A percentile compares a stretch with the other conserved stretches of the same genome.
Conservation (phyloP, 2,797 vertebrate species). For the Rachycentron canadum region DNA sequence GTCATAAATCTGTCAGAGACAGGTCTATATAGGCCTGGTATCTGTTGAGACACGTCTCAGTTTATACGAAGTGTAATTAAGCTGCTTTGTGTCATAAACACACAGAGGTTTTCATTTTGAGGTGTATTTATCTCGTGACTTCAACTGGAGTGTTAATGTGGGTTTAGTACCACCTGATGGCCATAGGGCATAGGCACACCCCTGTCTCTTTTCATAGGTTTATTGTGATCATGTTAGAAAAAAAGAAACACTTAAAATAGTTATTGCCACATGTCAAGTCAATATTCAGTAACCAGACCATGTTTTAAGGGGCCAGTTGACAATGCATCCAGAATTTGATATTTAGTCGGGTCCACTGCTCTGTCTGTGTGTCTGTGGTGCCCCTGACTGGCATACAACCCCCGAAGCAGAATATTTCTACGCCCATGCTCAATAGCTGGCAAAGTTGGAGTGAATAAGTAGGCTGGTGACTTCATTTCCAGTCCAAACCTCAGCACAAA, state of each 20-base stretch:
- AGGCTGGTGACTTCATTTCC: too few species aligned
- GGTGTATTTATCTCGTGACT: too few species aligned
- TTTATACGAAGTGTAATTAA: background rate
- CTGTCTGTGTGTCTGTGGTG: background rate
- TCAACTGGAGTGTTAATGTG: background rate
- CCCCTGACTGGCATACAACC: background rate
- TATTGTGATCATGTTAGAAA: background rate
- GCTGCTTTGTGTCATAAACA: background rate
- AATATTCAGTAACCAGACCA: too few species aligned
- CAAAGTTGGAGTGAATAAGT: too few species aligned
- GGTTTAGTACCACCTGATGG: slow-evolving; percentile 7
- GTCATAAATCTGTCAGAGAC: background rate
- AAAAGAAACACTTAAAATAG: too few species aligned
- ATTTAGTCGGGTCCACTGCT: background rate
- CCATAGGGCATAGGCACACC: background rate
- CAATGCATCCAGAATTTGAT: background rate
- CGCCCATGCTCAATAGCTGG: background rate
- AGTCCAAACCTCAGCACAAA: too few species aligned
- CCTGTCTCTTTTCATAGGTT: background rate
- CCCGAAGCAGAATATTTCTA: background rate
- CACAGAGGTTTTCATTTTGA: background rate
- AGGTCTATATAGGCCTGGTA: background rate
- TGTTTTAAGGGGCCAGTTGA: too few species aligned
- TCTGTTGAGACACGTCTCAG: background rate
- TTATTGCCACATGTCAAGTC: too few species aligned